A percentile compares a stretch with the other conserved stretches of the same genome.
Conservation (phyloP, 2,797 vertebrate genomes). For the Selene dorsalis region DNA sequence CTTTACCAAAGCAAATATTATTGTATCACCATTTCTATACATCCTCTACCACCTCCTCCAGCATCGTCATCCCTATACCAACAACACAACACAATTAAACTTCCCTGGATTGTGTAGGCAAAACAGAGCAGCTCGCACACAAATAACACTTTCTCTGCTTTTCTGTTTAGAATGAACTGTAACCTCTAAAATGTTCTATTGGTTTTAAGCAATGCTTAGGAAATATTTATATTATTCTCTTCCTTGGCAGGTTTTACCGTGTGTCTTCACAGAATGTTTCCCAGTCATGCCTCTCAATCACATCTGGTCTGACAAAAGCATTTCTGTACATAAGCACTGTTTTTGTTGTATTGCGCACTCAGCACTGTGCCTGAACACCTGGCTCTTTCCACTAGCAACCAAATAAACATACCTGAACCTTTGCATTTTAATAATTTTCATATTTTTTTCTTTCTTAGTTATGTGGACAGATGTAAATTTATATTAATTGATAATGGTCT, state of each 20-base stretch:
- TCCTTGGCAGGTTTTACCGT: too few species aligned
- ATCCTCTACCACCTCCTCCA: neutral
- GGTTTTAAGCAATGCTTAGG: neutral
- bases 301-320: too few species aligned
- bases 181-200: neutral
- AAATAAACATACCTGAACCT: too few species aligned
- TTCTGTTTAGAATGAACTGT: neutral
- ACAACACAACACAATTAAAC: neutral
- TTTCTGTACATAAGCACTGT: too few species aligned
- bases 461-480: neutral
- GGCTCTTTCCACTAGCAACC: too few species aligned
- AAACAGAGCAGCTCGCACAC: too few species aligned
- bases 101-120: neutral
- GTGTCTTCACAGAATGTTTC: neutral
- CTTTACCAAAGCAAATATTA: conserved; percentile 25
- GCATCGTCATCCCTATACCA: neutral
- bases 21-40: conserved; percentile 17
- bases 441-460: too few species aligned
- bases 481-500: neutral
- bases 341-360: too few species aligned
- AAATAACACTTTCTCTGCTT: neutral
- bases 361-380: too few species aligned
- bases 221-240: too few species aligned
- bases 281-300: neutral
- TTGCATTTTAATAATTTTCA: too few species aligned